phyloP scores from a whole-genome alignment of 2,113 vertebrate species.

The Chroicocephalus ridibundus region DNA sequence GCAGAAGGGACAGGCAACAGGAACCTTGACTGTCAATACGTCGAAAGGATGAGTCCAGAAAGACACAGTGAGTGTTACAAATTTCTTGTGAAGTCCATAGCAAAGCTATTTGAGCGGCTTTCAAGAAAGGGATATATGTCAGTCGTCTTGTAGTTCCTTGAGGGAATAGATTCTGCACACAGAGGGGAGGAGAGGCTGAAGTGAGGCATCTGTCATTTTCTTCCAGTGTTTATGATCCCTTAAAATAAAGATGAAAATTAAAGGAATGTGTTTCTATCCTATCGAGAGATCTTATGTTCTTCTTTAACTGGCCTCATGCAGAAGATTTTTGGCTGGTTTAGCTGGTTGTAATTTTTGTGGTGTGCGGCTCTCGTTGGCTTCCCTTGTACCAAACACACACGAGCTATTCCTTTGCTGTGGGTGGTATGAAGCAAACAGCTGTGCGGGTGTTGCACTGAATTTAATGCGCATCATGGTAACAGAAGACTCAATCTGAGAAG shows the following conservation, averaged over 20 bases:
- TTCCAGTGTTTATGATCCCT: not conserved
- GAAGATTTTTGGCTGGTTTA: not conserved
- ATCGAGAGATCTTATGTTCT: not conserved
- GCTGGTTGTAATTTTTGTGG: constrained; percentile 6
- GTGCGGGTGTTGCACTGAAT: not conserved
- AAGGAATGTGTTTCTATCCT: not conserved
- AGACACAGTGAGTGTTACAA: constrained; percentile 21
- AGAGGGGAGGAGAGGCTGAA: constrained; percentile 32
- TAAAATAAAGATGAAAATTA: constrained; percentile 41
- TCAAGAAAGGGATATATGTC: constrained; percentile 28
- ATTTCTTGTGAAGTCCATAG: constrained; percentile 58
- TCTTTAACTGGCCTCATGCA: not conserved
- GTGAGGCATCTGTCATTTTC: constrained; percentile 37
- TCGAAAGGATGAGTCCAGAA: constrained; percentile 38
- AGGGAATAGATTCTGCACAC: constrained; percentile 37
- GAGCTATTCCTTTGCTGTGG: not conserved
- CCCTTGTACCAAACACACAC: not conserved
- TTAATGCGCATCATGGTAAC: constrained; percentile 5
- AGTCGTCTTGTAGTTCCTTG: constrained; percentile 20
- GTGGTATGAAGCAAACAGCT: constrained; percentile 8
- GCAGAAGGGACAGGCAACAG: not conserved
- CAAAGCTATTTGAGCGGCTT: constrained; percentile 62
- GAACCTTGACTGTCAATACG: not conserved
- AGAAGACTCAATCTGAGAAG: not conserved
- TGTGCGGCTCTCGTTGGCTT: not conserved